Evolutionary conservation across 1,140 invertebrate genomes (phyloP).

Genomic region (Drosophila chauvacae): DNA sequence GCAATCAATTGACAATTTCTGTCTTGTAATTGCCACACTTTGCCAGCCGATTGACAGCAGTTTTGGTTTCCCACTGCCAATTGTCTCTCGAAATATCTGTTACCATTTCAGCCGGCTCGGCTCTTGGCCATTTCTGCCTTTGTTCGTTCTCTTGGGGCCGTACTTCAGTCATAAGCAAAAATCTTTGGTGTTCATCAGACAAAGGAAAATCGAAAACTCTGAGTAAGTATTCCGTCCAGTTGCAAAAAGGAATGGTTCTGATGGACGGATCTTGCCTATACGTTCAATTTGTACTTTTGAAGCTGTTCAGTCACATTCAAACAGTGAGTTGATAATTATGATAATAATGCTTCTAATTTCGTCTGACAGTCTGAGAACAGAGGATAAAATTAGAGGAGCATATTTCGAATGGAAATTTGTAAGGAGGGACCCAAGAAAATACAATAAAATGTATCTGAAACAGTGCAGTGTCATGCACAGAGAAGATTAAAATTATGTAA

Average conservation of each 20-base stretch:
- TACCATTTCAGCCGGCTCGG: constrained; percentile 5
- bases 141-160: constrained; percentile 6
- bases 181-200: background rate
- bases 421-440: too few relatives aligned
- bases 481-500: too few relatives aligned
- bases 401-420: too few relatives aligned
- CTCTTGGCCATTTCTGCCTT: background rate
- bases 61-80: constrained; percentile 11
- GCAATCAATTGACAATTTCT: constrained; percentile 69
- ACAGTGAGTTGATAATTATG: background rate
- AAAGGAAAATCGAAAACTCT: background rate
- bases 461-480: too few relatives aligned
- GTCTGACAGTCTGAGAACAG: background rate
- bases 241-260: background rate
- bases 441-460: too few relatives aligned
- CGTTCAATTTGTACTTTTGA: background rate
- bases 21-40: constrained; percentile 64
- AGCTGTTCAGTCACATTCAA: background rate
- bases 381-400: background rate
- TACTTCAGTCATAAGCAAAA: constrained; percentile 20
- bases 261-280: background rate
- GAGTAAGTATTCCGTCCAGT: background rate
- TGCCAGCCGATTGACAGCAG: constrained; percentile 27
- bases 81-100: constrained; percentile 26
- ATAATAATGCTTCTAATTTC: background rate